Conservation (phyloP, 2,888 invertebrate species). For the Rhogogaster chlorosoma region DNA sequence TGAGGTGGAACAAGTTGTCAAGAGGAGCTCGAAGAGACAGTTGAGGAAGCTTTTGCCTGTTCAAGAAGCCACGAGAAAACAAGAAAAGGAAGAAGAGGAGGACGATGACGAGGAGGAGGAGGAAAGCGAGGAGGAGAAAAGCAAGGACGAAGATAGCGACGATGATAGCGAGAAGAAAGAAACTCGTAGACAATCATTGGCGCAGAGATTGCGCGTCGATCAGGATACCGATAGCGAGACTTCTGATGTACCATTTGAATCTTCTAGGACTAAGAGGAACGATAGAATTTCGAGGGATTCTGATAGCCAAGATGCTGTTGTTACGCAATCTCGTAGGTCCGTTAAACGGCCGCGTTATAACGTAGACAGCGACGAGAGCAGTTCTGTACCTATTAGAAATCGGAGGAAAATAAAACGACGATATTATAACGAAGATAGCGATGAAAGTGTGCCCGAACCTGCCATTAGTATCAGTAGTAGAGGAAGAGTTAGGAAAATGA, state of each 20-base stretch:
- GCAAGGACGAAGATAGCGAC: constrained; percentile 61
- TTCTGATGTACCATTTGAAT: constrained; percentile 59
- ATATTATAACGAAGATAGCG: constrained; percentile 76
- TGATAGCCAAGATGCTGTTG: constrained; percentile 58
- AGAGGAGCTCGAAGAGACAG: constrained; percentile 55
- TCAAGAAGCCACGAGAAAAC: constrained; percentile 53
- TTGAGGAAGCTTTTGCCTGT: constrained; percentile 52
- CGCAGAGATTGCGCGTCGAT: constrained; percentile 51
- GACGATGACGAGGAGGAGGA: constrained; percentile 56
- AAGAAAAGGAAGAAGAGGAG: constrained; percentile 54
- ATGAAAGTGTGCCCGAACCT: constrained; percentile 72
- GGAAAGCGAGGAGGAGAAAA: constrained; percentile 58
- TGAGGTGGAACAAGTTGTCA: constrained; percentile 60
- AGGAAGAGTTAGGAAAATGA: constrained; percentile 91
- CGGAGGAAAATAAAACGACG: constrained; percentile 70
- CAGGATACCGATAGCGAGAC: constrained; percentile 64
- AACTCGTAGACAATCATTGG: constrained; percentile 23
- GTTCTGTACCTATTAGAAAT: constrained; percentile 69
- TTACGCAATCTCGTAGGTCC: constrained; percentile 62
- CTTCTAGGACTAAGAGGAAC: constrained; percentile 62
- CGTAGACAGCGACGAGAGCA: constrained; percentile 71
- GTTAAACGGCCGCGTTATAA: constrained; percentile 74
- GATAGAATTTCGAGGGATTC: constrained; percentile 58
- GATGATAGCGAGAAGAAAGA: constrained; percentile 62
- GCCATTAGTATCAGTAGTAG: constrained; percentile 86